Evolutionary conservation across 2,113 vertebrate genomes (phyloP).

Genomic region (Aegotheles bennettii): DNA sequence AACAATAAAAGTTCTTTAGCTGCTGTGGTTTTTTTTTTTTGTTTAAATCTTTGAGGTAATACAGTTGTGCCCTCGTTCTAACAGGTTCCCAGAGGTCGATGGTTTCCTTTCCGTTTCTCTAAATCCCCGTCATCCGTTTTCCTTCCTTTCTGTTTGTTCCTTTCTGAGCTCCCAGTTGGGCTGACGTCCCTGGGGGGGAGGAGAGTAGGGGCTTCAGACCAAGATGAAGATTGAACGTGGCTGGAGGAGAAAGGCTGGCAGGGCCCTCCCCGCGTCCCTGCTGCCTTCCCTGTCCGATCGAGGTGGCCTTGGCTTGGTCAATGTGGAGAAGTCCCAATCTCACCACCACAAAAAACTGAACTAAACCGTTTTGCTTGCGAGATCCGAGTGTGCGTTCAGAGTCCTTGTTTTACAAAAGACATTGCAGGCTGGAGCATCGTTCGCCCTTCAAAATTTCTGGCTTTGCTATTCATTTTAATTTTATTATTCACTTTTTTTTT

Average conservation of each 20-base stretch:
- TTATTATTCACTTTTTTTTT: conserved; percentile 29
- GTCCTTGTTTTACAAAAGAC: conserved; percentile 24
- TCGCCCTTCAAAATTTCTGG: conserved; percentile 54
- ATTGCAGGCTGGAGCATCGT: conserved; percentile 24
- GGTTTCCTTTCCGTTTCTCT: background rate
- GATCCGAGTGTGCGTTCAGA: conserved; percentile 37
- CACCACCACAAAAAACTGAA: conserved; percentile 25
- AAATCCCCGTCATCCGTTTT: conserved; percentile 41
- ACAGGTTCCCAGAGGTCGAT: conserved; percentile 70
- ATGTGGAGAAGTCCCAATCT: background rate
- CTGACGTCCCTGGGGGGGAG: background rate
- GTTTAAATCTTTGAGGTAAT: conserved; percentile 71
- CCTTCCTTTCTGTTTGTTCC: conserved; percentile 7
- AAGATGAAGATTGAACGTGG: background rate
- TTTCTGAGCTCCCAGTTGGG: conserved; percentile 45
- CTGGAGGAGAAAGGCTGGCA: background rate
- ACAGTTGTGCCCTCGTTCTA: conserved; percentile 73
- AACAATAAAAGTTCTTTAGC: conserved; percentile 62
- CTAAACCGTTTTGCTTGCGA: conserved; percentile 14
- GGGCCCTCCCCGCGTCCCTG: background rate
- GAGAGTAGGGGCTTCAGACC: conserved; percentile 25
- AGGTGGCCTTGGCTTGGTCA: background rate
- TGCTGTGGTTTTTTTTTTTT: conserved; percentile 27
- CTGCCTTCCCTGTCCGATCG: background rate
- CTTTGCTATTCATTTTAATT: conserved; percentile 57